Evolutionary conservation across 92 coral and sea anemone species (phyloP), one percentile per base, ranked within the genome.

Genomic region (Siderastrea siderea): DNA sequence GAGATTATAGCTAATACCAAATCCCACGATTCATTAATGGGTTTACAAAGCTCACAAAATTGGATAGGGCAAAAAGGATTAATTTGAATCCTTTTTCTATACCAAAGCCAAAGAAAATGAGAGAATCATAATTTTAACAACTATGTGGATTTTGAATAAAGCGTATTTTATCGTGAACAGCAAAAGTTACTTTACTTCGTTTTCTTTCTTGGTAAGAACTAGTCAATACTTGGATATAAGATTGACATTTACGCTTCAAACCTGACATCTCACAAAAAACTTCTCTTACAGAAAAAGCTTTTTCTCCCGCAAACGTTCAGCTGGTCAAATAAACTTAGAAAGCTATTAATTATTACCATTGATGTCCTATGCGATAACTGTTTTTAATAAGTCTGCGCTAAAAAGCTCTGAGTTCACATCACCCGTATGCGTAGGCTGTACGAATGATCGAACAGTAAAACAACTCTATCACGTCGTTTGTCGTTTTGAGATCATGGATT

Each of bases 241-340:
- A 9, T 17, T 49, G 71, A 62, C 83, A 79, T 10, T 9, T 63
- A 7, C 2, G 16, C 58, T 38, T 74, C 7, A 7, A 45, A 70
- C n/a, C 55, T 82, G 86, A 82, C 86, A 70, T 15, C 54, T 82
- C 19, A 67, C 44, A 53, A 58, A 70, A 82, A 26, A 71, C 66
- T 15, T 10, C 19, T 48, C 47, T 58, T 82, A 57, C 46, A 12
- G 57, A 74, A 3, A 82, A 74, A 57, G 62, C 58, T 61, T 73
- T 82, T 73, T 72, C 63, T 62, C 74, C 60, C 38, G 63, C 72
- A 63, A 49, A 51, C 80, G 8, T 8, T 49, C 87, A 84, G 87
- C 87, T 84, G 87, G 13, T 19, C 80, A 73, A 84, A 74, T 15
- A 74, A 51, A 61, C 62, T 62, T 49, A 51, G 73, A 15, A 52